Evolutionary conservation across 2,888 invertebrate species (phyloP), one percentile per base, ranked within the genome.

Genomic region (Dryocosmus kuriphilus): DNA sequence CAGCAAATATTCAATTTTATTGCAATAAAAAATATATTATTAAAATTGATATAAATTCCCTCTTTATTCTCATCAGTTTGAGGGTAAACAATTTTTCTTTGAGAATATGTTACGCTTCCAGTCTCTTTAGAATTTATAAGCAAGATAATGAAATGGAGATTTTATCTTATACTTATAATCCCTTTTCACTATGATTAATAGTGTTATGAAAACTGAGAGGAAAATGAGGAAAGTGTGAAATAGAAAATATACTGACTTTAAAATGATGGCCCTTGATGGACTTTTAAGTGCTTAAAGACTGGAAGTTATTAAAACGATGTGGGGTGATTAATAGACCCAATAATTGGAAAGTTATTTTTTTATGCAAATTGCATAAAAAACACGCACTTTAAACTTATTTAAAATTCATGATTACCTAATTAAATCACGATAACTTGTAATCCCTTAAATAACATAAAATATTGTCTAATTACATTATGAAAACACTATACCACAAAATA

Each of bases 71-170:
- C n/a, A 35, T 35, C 11, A 35, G 11, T 35, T 35, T 35, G 11
- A 35, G 46, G 19, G 19, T 46, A 2, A 46, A n/a, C 1, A 46
- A 19, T 46, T 46, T 7, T 7, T n/a, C 9, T 24, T n/a, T 22
- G 11, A 2, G 22, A 57, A 57, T 57, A 57, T 9, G 11, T 57
- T 22, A 57, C 9, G 55, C 22, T 24, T 57, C 11, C 55, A 41
- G 24, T 41, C 38, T 65, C 41, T 41, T 65, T 22, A 38, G 65
- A 22, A 41, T 41, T 41, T 65, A 38, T 41, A 41, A 65, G 46
- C 9, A 27, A 19, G 19, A 67, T 67, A 67, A 67, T 67, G 16
- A 24, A 67, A 46, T 24, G 11, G 55, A 22, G 24, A 57, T 57
- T 74, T 27, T 35, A 6, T 30, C 19, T 8, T 9, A 32, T 14